Evolutionary conservation across 2,888 invertebrate species (phyloP).

Genomic region (Rugalucina vietnamica): DNA sequence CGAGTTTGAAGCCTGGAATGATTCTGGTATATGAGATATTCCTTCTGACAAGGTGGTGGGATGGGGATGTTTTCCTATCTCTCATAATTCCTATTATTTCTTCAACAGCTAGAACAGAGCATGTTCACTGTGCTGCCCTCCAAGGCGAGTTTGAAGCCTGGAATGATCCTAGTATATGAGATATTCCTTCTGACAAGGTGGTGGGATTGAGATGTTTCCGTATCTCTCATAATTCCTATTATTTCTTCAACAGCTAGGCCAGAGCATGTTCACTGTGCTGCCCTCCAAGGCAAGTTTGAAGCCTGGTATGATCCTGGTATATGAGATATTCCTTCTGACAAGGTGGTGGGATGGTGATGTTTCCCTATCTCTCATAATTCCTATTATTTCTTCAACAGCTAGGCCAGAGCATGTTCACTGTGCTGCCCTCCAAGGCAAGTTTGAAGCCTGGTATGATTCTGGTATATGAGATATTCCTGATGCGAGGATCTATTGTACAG

Average conservation of each 20-base stretch:
- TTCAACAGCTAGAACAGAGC: conserved; percentile 79
- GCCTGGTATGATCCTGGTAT: conserved; percentile 81
- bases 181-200: conserved; percentile 80
- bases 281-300: conserved; percentile 79
- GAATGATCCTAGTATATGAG: conserved; percentile 82
- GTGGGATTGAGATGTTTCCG: conserved; percentile 82
- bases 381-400: conserved; percentile 70
- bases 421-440: conserved; percentile 79
- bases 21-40: conserved; percentile 81
- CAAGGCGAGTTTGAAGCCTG: conserved; percentile 78
- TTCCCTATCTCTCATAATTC: conserved; percentile 82
- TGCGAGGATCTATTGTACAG: conserved; percentile 78
- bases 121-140: conserved; percentile 82
- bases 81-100: too few species aligned
- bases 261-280: conserved; percentile 82
- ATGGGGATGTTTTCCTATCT: conserved; percentile 82
- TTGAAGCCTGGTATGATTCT: conserved; percentile 81
- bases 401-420: conserved; percentile 82
- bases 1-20: conserved; percentile 80
- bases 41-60: conserved; percentile 80
- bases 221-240: too few species aligned
- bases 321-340: conserved; percentile 81
- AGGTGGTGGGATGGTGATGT: conserved; percentile 81
- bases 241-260: conserved; percentile 74
- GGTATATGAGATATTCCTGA: conserved; percentile 81